Conservation (phyloP, 2,113 vertebrate species). For the Ptychochromis oligacanthus region DNA sequence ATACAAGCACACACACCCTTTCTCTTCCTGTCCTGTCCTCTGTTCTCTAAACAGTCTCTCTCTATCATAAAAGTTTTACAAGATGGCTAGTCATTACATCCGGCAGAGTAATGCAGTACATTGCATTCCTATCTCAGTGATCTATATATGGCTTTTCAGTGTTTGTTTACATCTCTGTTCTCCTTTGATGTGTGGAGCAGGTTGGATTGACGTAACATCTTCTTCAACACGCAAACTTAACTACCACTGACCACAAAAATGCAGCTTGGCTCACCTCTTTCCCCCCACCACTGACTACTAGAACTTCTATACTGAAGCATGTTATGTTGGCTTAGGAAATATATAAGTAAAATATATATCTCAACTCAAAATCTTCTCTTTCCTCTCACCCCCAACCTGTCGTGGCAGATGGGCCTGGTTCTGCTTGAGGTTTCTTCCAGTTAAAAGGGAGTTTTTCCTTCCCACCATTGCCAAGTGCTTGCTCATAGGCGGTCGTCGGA, state of each 20-base stretch:
- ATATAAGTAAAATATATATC: neutral
- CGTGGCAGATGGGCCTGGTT: no score
- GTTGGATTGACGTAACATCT: neutral
- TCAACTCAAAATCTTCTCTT: no score
- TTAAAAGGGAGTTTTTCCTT: no score
- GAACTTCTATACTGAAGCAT: neutral
- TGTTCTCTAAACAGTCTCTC: conserved; percentile 10
- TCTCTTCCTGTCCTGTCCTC: neutral
- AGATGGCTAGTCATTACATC: conserved; percentile 39
- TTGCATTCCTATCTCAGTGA: conserved; percentile 30
- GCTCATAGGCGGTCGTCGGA: no score
- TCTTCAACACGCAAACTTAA: conserved; percentile 11
- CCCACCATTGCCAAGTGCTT: no score
- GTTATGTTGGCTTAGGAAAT: neutral
- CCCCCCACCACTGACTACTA: neutral
- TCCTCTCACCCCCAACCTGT: no score
- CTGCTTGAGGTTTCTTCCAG: no score
- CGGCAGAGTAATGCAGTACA: conserved; percentile 25
- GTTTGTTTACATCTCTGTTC: conserved; percentile 21
- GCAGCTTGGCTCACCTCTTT: neutral
- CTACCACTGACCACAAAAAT: neutral
- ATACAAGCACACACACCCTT: conserved; percentile 6
- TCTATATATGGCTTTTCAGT: conserved; percentile 36
- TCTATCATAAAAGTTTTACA: conserved; percentile 53
- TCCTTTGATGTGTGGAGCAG: neutral